Conservation (phyloP, 1,140 invertebrate genomes). For the Habropoda laboriosa region DNA sequence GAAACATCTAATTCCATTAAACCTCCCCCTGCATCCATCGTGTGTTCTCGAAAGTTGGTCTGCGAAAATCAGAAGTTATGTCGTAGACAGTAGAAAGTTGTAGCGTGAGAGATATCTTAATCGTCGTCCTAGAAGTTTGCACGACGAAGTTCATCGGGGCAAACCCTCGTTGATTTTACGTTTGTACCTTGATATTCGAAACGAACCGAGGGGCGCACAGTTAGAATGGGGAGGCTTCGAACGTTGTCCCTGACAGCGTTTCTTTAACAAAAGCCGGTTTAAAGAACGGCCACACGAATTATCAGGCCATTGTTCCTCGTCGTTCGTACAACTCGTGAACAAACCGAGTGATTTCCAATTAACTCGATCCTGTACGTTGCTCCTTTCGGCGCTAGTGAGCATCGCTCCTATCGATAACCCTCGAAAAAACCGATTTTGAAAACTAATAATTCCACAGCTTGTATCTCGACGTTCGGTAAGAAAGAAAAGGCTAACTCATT, state of each 20-base stretch:
- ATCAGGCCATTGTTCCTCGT: conserved; percentile 5
- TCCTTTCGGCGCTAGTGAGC: not conserved
- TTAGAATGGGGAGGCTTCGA: not conserved
- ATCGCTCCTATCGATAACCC: not conserved
- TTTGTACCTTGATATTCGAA: not conserved
- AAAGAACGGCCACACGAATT: conserved; percentile 9
- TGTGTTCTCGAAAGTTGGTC: too few relatives aligned
- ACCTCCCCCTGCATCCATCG: too few relatives aligned
- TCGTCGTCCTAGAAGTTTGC: not conserved
- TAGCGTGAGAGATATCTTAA: not conserved
- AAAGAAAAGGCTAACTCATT: not conserved
- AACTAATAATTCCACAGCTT: conserved; percentile 8
- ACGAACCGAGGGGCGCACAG: not conserved
- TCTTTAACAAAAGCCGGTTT: conserved; percentile 14
- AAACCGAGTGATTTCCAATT: conserved; percentile 26
- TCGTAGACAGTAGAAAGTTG: too few relatives aligned
- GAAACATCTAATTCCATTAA: too few relatives aligned
- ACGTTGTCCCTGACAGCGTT: not conserved
- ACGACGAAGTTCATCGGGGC: not conserved
- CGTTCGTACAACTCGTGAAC: not conserved
- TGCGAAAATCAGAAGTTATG: too few relatives aligned
- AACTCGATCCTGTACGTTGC: not conserved
- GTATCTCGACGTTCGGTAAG: not conserved
- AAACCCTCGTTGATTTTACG: conserved; percentile 3
- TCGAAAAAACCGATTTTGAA: not conserved